These are phyloP conservation scores for Malurus melanocephalus DNA, from an alignment of 2,113 vertebrate genomes.

Conservation along the genomic window DNA sequence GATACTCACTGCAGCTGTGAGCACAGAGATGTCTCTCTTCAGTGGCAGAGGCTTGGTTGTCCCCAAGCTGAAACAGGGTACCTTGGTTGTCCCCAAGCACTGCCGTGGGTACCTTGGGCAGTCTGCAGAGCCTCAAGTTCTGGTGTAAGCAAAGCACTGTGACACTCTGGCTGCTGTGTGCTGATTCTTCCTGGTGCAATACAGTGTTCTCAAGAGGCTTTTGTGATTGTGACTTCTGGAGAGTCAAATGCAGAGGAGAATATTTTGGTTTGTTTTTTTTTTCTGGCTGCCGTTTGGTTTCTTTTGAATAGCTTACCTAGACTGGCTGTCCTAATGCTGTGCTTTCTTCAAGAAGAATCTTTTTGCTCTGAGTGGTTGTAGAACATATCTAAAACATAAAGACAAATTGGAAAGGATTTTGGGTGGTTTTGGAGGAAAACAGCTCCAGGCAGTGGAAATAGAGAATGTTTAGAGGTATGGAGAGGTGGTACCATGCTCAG, in stretches of 20 bases:
- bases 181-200: not conserved
- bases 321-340: not conserved
- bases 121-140: not conserved
- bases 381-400: not conserved
- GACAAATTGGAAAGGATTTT: not conserved
- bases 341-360: not conserved
- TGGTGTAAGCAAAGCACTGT: accelerated
- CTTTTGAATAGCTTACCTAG: not conserved
- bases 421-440: not conserved
- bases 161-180: not conserved
- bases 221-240: not conserved
- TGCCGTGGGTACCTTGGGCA: not conserved
- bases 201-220: not conserved
- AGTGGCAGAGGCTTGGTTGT: not conserved
- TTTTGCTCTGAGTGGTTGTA: not conserved
- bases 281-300: not conserved
- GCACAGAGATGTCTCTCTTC: not conserved
- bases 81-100: not conserved
- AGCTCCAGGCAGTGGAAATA: not conserved
- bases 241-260: not conserved
- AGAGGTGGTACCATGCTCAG: accelerated
- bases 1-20: accelerated
- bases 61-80: not conserved
- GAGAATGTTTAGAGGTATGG: not conserved
- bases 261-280: not conserved